Conservation (phyloP, 2,797 vertebrate genomes). For the Acipenser ruthenus region DNA sequence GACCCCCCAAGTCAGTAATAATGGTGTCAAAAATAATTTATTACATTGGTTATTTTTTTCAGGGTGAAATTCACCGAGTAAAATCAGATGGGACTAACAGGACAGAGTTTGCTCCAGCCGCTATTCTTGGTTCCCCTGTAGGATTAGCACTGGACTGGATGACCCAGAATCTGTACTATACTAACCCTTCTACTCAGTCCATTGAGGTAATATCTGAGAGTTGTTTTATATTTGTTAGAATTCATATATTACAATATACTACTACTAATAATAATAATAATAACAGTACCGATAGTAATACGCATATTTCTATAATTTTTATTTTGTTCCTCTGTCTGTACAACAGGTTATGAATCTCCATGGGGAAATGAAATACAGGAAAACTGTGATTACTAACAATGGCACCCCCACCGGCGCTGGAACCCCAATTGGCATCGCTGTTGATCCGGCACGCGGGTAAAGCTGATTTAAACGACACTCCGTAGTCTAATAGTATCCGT, state of each 20-base stretch:
- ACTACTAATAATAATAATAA: too few species aligned
- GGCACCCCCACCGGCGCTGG: conserved; percentile 80
- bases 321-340: too few species aligned
- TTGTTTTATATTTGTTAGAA: too few species aligned
- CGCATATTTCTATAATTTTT: too few species aligned
- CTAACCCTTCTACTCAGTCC: conserved; percentile 76
- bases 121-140: conserved; percentile 73
- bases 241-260: too few species aligned
- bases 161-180: conserved; percentile 88
- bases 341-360: conserved; percentile 78
- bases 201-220: conserved; percentile 69
- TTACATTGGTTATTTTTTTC: conserved; percentile 21
- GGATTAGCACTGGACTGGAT: conserved; percentile 95
- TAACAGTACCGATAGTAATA: too few species aligned
- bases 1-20: too few species aligned
- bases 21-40: too few species aligned
- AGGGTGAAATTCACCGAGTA: conserved; percentile 95
- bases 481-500: too few species aligned
- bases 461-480: conserved; percentile 45
- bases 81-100: conserved; percentile 85
- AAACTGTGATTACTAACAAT: conserved; percentile 88
- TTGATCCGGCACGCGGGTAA: conserved; percentile 89
- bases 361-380: conserved; percentile 74
- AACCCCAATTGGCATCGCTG: conserved; percentile 73
- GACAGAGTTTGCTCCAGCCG: conserved; percentile 80